These are phyloP conservation scores for Bos indicus DNA, from an alignment of 2,113 vertebrate species.

Conservation along the genomic window DNA sequence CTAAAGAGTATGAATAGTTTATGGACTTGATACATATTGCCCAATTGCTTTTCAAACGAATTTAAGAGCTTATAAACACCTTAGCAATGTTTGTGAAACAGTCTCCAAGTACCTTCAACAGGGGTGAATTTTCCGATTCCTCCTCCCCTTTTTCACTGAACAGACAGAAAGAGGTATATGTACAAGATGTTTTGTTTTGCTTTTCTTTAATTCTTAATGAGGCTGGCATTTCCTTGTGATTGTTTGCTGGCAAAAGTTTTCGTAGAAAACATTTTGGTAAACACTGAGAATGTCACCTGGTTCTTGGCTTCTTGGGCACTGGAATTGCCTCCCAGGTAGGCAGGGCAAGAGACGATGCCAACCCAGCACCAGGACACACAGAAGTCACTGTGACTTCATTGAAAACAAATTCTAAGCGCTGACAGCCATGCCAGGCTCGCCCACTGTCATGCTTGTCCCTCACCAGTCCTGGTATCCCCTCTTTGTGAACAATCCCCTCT, in stretches of 20 bases:
- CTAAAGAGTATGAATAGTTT: neutral
- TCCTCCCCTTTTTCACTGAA: neutral
- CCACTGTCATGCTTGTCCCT: neutral
- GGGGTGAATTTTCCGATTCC: neutral
- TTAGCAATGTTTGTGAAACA: neutral
- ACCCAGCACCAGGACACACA: neutral
- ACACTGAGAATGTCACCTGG: neutral
- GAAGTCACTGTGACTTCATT: neutral
- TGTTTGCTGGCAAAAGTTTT: neutral
- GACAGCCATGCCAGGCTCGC: neutral
- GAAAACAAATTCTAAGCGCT: neutral
- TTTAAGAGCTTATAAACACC: neutral
- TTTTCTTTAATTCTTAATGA: neutral
- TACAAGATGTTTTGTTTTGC: neutral
- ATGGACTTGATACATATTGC: neutral
- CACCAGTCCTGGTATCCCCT: neutral
- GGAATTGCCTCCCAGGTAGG: neutral
- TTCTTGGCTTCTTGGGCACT: neutral
- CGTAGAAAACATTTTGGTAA: conserved; percentile 2
- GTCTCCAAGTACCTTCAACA: neutral
- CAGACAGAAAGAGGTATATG: neutral
- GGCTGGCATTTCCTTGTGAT: neutral
- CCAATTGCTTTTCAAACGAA: conserved; percentile 22
- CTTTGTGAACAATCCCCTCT: neutral
- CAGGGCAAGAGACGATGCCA: neutral